These are phyloP conservation scores for Microvelia longipes DNA, from an alignment of 1,140 invertebrate species.

Conservation along the genomic window DNA sequence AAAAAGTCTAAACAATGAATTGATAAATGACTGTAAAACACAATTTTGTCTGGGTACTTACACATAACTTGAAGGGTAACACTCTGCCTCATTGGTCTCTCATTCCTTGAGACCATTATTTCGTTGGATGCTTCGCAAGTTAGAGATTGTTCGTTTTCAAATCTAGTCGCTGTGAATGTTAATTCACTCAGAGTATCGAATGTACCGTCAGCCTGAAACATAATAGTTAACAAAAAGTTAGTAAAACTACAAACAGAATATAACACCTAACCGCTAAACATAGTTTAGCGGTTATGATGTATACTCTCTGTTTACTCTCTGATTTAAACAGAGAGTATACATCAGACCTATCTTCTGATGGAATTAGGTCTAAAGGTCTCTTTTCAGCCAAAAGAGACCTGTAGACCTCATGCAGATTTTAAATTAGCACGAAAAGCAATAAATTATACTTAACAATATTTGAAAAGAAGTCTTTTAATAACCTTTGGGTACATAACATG, in stretches of 20 bases:
- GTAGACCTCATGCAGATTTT: no score
- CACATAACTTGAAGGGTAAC: constrained; percentile 62
- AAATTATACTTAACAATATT: no score
- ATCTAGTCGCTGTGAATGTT: constrained; percentile 58
- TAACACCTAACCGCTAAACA: no score
- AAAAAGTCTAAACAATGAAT: not conserved
- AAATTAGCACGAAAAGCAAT: no score
- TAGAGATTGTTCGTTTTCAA: constrained; percentile 62
- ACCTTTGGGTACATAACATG: no score
- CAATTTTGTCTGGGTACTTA: constrained; percentile 41
- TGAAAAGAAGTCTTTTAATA: no score
- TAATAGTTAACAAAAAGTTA: not conserved
- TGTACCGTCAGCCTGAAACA: constrained; percentile 50
- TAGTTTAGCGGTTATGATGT: no score
- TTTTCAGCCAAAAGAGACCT: no score
- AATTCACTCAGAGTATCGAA: constrained; percentile 59
- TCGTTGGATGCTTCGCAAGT: constrained; percentile 65
- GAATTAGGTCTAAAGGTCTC: no score
- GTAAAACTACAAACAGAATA: not conserved
- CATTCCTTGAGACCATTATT: constrained; percentile 51
- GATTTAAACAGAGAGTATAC: no score
- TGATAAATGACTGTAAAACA: not conserved
- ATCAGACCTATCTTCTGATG: no score
- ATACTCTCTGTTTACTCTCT: no score
- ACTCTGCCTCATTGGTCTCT: constrained; percentile 50